Evolutionary conservation across 2,113 vertebrate species (phyloP).

Genomic region (Dipodomys merriami): DNA sequence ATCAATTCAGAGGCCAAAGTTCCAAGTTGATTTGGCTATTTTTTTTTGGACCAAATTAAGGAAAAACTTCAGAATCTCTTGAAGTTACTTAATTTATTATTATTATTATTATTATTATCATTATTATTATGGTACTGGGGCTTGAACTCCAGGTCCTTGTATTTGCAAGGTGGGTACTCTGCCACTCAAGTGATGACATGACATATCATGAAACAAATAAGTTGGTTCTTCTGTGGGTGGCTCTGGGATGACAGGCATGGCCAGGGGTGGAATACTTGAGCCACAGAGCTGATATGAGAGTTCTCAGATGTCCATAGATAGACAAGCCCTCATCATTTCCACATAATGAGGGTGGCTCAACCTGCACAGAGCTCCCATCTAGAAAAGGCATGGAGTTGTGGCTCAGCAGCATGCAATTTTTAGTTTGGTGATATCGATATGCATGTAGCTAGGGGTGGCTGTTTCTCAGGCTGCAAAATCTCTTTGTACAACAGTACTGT

Average conservation of each 20-base stretch:
- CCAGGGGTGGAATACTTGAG: neutral
- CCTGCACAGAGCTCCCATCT: too few species aligned
- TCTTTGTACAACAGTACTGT: neutral
- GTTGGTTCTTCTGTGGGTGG: neutral
- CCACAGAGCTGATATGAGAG: neutral
- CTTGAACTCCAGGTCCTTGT: too few species aligned
- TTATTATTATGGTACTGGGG: too few species aligned
- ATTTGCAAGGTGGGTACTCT: too few species aligned
- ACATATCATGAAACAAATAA: neutral
- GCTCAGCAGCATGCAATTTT: neutral
- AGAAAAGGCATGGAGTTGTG: too few species aligned
- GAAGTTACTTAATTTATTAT: too few species aligned
- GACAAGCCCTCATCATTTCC: neutral
- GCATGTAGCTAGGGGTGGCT: neutral
- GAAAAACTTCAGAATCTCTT: neutral
- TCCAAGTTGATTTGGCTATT: neutral
- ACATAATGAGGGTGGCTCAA: fast-evolving
- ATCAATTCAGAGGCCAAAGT: neutral
- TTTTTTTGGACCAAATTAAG: neutral
- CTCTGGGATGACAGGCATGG: neutral
- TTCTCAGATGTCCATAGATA: neutral
- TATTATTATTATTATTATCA: too few species aligned
- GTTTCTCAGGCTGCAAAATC: neutral
- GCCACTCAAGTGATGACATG: neutral
- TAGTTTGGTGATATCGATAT: neutral